A percentile compares a stretch with the other conserved stretches of the same genome.
These are phyloP conservation scores for Amblyteles armatorius DNA, from an alignment of 2,888 invertebrate genomes.

Conservation along the genomic window DNA sequence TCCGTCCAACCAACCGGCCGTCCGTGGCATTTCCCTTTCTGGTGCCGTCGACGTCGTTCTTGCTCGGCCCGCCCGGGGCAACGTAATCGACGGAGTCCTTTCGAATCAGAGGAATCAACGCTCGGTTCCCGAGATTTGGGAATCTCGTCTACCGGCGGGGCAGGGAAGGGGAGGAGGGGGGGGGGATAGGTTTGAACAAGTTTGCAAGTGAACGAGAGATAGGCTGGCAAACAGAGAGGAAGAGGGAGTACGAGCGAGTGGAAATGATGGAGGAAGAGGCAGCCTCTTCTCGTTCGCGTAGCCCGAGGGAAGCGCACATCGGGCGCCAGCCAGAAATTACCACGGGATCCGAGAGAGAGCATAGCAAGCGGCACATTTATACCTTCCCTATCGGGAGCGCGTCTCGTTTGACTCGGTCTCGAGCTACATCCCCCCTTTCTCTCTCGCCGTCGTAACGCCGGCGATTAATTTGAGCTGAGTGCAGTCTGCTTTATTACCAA, in stretches of 20 bases:
- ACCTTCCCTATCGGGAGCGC: conserved; percentile 24
- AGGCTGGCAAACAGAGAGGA: not conserved
- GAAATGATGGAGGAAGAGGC: conserved; percentile 51
- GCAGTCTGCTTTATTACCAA: not conserved
- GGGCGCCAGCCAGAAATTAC: conserved; percentile 60
- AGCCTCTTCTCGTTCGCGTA: conserved; percentile 41
- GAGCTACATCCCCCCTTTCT: conserved; percentile 39
- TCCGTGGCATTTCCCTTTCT: conserved; percentile 26
- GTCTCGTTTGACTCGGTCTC: conserved; percentile 23
- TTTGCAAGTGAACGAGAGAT: conserved; percentile 28
- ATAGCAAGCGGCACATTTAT: conserved; percentile 38
- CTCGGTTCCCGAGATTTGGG: conserved; percentile 41
- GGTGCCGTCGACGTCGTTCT: conserved; percentile 28
- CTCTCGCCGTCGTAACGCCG: not conserved
- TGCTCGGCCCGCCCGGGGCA: conserved; percentile 38
- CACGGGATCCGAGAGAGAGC: conserved; percentile 36
- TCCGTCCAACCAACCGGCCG: conserved; percentile 11
- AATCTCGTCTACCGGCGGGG: not conserved
- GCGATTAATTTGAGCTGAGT: conserved; percentile 25
- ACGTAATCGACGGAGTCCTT: conserved; percentile 48
- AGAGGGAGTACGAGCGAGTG: conserved; percentile 38
- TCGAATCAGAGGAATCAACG: conserved; percentile 55
- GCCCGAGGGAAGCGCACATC: conserved; percentile 45
- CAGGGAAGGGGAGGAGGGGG: too few relatives aligned
- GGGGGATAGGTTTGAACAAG: conserved; percentile 24